Evolutionary conservation across 2,888 invertebrate species (phyloP), one percentile per base, ranked within the genome.

Genomic region (Busseola fusca): DNA sequence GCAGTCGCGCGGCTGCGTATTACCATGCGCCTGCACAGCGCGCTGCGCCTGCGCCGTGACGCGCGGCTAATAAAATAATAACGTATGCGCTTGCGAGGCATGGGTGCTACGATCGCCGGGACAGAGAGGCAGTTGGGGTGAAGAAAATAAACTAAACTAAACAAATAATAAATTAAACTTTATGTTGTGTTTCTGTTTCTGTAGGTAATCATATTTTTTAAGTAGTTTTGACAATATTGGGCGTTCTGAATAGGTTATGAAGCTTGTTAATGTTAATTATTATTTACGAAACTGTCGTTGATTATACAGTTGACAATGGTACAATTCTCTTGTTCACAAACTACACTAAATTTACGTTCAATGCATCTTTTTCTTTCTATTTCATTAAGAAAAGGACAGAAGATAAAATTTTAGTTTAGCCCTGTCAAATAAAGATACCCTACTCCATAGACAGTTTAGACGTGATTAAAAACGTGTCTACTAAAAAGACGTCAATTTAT

Each of bases 21-120:
- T 91, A 90, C 83, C 90, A 90, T 90, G 87, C 90, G 86, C 88
- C 91, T 89, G 87, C 90, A 86, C 88, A 37, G n/a, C 16, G 16
- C 12, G 48, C 91, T 89, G 87, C 90, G 86, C 89, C 56, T 40
- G 48, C 54, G 76, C 62, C 92, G 75, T 92, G 93, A 91, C 91
- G 89, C 60, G 78, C 62, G 76, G 87, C 88, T 89, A 87, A 90
- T 90, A 89, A 87, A 87, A 87, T 85, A 87, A 88, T 87, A 88
- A 84, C 78, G 76, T 75, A 78, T 88, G 88, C 89, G 88, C 87
- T 81, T 78, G 88, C 59, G 85, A 85, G 75, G 83, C 81, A 70
- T 83, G 83, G 82, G 58, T 58, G 86, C 86, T 86, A 85, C 84
- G 85, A 86, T 88, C 81, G 14, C 4, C 6, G 48, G 48, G 37